Evolutionary conservation across 1,140 invertebrate genomes (phyloP), one percentile per base, ranked within the genome.

Genomic region (Drosophila repleta): DNA sequence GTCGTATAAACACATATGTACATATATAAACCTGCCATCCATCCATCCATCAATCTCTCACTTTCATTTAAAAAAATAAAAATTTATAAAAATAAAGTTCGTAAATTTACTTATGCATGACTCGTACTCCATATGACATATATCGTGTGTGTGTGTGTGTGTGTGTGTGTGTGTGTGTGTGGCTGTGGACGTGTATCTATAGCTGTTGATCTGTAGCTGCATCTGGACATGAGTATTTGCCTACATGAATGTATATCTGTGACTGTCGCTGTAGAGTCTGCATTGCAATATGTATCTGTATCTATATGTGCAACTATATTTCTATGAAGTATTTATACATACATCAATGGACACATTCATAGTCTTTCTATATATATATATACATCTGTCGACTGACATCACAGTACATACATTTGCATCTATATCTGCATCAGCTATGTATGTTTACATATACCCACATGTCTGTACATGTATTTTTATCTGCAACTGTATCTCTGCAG

Each of bases 41-140:
- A 84, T 84, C 75, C 77, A 85, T 85, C 82, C 78, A 85, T 85
- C 82, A 85, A 87, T 85, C 82, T 78, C 70, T 85, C 74, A 82
- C 82, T 85, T 85, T 85, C 83, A 78, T 81, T 71, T 71, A 61
- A 20, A 75, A 70, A 72, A 64, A 43, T 29, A 29, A 72, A 64
- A 37, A 53, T 32, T n/a, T 20, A 29, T 29, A 55, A 26, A 11
- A 43, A 26, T 53, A 72, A 76, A 17, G 57, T 15, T 8, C 8
- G 56, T 76, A 70, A 81, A 81, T 61, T 43, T 76, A 57, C 46
- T 32, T 51, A 18, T 51, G 46, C 20, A n/a, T 20, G 13, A 20
- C 43, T 41, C 26, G 53, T 65, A 49, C 64, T 66, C 21, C 21
- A 24, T 24, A 21, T 56, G 51, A 20, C 43, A 46, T 32, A 64